These are phyloP conservation scores for Euleptes europaea DNA, from an alignment of 2,113 vertebrate genomes.

Conservation along the genomic window DNA sequence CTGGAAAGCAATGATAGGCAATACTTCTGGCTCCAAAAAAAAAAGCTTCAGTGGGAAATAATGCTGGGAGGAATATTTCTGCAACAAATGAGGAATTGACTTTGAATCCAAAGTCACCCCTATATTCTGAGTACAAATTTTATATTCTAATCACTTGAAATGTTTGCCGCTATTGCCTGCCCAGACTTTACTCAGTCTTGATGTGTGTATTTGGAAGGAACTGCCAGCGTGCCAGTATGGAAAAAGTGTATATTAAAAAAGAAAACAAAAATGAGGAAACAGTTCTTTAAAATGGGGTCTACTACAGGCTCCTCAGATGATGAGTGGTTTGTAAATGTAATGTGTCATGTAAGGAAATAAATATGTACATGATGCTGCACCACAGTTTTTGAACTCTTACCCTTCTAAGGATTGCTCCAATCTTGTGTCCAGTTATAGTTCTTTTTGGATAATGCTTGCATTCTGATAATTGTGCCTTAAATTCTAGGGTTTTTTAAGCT, in stretches of 20 bases:
- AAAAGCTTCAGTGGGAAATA: slow-evolving; percentile 13
- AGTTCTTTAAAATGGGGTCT: background rate
- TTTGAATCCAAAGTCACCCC: slow-evolving; percentile 30
- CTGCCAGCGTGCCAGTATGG: background rate
- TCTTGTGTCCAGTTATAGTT: background rate
- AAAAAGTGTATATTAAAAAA: background rate
- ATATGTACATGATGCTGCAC: background rate
- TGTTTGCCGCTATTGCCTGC: slow-evolving; percentile 30
- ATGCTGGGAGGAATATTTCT: slow-evolving; percentile 31
- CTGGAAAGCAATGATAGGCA: slow-evolving; percentile 22
- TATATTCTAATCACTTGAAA: slow-evolving; percentile 40
- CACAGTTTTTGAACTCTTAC: background rate
- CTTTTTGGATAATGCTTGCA: background rate
- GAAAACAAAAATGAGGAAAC: background rate
- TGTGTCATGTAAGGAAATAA: background rate
- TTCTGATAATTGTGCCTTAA: background rate
- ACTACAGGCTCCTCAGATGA: background rate
- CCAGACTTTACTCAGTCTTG: background rate
- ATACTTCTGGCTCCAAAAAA: slow-evolving; percentile 38
- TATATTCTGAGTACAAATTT: slow-evolving; percentile 33
- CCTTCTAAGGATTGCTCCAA: background rate
- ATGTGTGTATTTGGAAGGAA: background rate
- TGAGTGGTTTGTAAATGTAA: background rate
- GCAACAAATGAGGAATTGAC: slow-evolving; percentile 25
- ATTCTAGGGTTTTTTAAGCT: background rate